Evolutionary conservation across 2,797 vertebrate species (phyloP), one percentile per base, ranked within the genome.

Genomic region (Thaleichthys pacificus): DNA sequence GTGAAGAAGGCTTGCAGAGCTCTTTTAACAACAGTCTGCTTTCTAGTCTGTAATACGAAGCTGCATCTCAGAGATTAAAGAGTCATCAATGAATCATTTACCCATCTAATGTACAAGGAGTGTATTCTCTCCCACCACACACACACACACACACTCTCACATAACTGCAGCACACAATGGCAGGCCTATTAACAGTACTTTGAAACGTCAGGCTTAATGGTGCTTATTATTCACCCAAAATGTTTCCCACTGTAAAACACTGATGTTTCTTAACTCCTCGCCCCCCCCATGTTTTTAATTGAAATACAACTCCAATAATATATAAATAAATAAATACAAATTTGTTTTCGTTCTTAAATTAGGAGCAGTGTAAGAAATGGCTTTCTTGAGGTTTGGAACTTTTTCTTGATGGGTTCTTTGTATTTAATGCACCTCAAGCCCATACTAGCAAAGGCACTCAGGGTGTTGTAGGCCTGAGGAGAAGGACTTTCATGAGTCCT

Each of bases 401-500:
- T 19, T 32, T 61, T 71, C 24, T 56, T 47, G n/a, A 68, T 32
- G 58, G 51, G 73, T 70, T 68, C 35, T 72, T 65, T 67, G n/a
- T 61, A 70, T 70, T 66, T 77, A 74, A 73, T 64, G 54, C 71
- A 64, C 75, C 75, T 77, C 69, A 24, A 70, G 72, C 21, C 72
- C 42, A 49, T 62, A 3, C 3, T 54, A 54, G 51, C 22, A 64
- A 61, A 75, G 70, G 70, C 75, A 79, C 72, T 38, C 61, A 64
- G 68, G 70, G 68, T 54, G 26, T 60, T 74, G 62, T 56, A 54
- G 69, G 22, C 73, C 6, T 11, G 61, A 68, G 66, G 71, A 42
- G 12, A 61, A 61, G 69, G 68, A 32, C 70, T 77, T 75, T 86
- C 71, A 84, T 86, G 80, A 84, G 77, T 60, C 58, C 69, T 74